Conservation (phyloP, 2,888 invertebrate species). For the Arctia plantaginis region DNA sequence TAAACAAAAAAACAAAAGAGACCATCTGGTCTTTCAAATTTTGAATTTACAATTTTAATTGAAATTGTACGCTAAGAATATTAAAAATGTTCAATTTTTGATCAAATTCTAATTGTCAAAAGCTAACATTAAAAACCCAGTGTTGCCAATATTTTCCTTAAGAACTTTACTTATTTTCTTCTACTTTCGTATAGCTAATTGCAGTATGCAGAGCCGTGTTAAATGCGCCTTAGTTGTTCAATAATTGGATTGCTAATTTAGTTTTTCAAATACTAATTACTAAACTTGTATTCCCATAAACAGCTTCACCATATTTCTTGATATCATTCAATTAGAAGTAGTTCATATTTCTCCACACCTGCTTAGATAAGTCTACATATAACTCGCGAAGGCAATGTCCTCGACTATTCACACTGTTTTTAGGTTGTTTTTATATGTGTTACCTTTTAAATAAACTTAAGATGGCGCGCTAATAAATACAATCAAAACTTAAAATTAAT, state of each 20-base stretch:
- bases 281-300: constrained; percentile 3
- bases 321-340: constrained; percentile 17
- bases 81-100: background rate
- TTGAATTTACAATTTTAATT: background rate
- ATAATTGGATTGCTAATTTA: background rate
- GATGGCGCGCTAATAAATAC: no score
- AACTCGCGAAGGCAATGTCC: background rate
- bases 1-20: background rate
- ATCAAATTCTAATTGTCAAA: background rate
- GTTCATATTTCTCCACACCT: constrained; percentile 3
- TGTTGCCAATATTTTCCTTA: background rate
- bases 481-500: no score
- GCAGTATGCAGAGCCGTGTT: background rate
- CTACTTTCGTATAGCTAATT: background rate
- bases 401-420: background rate
- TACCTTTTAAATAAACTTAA: no score
- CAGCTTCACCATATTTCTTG: background rate
- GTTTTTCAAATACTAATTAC: background rate
- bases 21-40: background rate
- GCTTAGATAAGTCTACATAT: background rate
- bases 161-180: background rate
- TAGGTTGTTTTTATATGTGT: background rate
- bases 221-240: background rate
- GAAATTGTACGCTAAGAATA: background rate
- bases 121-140: background rate